These are phyloP conservation scores for Conopomorpha cramerella DNA, from an alignment of 1,140 invertebrate genomes.

Conservation along the genomic window DNA sequence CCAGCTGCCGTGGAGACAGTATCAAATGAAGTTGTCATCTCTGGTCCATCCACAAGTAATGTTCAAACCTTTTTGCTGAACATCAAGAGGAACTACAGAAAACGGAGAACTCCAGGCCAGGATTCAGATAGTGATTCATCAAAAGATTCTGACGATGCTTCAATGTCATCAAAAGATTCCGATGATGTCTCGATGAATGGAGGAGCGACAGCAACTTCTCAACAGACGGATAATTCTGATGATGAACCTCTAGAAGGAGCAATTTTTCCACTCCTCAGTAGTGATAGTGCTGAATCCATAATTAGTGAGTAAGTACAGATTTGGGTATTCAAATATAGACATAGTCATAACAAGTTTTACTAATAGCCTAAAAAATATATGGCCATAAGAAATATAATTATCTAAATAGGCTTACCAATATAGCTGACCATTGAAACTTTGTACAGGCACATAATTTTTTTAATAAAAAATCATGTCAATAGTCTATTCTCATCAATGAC, in stretches of 20 bases:
- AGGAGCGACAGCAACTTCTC: slow-evolving; percentile 8
- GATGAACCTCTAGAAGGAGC: too few species aligned
- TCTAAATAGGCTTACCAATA: too few species aligned
- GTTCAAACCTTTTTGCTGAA: slow-evolving; percentile 32
- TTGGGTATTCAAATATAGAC: too few species aligned
- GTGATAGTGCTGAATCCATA: neutral
- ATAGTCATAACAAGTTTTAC: too few species aligned
- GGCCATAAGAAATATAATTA: too few species aligned
- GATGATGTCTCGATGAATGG: slow-evolving; percentile 39
- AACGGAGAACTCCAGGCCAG: slow-evolving; percentile 35
- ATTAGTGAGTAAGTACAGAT: neutral
- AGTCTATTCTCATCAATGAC: too few species aligned
- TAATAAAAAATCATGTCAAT: too few species aligned
- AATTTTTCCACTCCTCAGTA: too few species aligned
- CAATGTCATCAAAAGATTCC: slow-evolving; percentile 36
- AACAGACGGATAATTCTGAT: slow-evolving; percentile 6
- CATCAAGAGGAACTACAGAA: slow-evolving; percentile 35
- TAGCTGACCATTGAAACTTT: too few species aligned
- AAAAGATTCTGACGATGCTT: slow-evolving; percentile 42
- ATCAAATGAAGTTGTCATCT: slow-evolving; percentile 34
- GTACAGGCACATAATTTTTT: too few species aligned
- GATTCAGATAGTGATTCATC: slow-evolving; percentile 37
- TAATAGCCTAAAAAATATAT: too few species aligned
- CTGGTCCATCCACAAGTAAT: slow-evolving; percentile 32
- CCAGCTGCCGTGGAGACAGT: too few species aligned